Percentiles rank a stretch among this genome's conserved stretches.
Evolutionary conservation across 92 coral and sea anemone species (phyloP).

Genomic region (Parazoanthus atlanticus): DNA sequence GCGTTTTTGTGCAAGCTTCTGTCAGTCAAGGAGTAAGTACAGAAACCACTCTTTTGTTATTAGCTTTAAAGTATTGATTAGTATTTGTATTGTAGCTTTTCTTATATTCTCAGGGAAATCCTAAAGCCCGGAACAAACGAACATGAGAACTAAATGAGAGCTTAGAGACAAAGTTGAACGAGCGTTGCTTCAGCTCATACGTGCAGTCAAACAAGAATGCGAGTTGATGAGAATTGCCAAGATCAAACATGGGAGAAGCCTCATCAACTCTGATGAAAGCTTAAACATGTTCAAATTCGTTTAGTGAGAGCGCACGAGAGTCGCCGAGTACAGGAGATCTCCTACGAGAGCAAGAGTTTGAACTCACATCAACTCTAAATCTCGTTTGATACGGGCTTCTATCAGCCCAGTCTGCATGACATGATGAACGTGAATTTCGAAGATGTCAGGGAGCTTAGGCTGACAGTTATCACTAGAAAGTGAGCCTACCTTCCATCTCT

Average conservation of each 20-base stretch:
- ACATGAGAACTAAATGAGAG: no score
- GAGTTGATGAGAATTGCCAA: not conserved
- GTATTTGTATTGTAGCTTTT: not conserved
- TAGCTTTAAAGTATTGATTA: not conserved
- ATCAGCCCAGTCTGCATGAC: no score
- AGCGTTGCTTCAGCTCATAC: not conserved
- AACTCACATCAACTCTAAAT: not conserved
- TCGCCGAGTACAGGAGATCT: not conserved
- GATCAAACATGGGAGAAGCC: no score
- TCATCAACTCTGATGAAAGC: not conserved
- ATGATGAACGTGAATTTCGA: no score
- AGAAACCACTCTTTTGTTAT: not conserved
- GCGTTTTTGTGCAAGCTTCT: not conserved
- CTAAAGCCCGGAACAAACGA: not conserved
- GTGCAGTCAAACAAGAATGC: not conserved
- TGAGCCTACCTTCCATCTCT: conserved; percentile 38
- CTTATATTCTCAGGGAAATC: not conserved
- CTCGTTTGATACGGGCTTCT: not conserved
- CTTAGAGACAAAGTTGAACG: not conserved
- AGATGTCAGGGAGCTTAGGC: not conserved
- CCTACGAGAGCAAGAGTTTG: not conserved
- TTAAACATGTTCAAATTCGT: not conserved
- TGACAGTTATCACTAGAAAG: not conserved
- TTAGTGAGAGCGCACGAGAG: not conserved
- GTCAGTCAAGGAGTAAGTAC: not conserved